Base-by-base conservation (phyloP, 2,888 invertebrate species). In the Agonum fuliginosum region DNA sequence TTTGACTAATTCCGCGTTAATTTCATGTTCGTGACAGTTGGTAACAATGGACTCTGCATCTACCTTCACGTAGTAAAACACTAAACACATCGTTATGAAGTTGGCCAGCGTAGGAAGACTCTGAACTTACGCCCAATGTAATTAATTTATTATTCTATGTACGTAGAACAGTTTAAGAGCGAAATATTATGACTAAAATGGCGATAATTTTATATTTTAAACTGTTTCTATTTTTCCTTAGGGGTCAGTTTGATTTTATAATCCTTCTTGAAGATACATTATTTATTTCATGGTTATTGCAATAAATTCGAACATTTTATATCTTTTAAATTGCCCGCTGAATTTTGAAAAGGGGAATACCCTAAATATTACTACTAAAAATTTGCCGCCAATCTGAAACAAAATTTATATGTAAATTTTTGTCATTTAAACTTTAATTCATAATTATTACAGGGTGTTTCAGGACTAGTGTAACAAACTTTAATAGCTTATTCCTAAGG, bases 1-100 rank as follows among this genome's bases (percentile, higher is more conserved):
- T 69, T 69, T 69, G 69, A 69, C 10, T 43, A 69, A 69, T 69
- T 69, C 69, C 69, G 69, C 69, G 24, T 14, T 69, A 67, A 67
- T 43, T 67, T 67, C 41, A 30, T 24, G 69, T 69, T 22, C 43
- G 46, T 69, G 67, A 19, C 67, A 67, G 67, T 67, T 67, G 37
- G 43, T 24, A 67, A 20, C 20, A 67, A 41, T 67, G 41, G 20
- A 8, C 14, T 20, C 34, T 20, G 37, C 48, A 54, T 1, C 67
- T 62, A 62, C 17, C 58, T 62, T 62, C 58, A 41, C 41, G 67
- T 30, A 5, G 17, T 62, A 62, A 22, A n/a, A n/a, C n/a, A n/a
- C n/a, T n/a, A n/a, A n/a, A 30, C 14, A 30, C 58, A 62, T 46
- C 46, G 30, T 24, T 54, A 24, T 30, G 58, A 30, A 62, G 58